phyloP scores from a whole-genome alignment of 2,888 invertebrate genomes.

The Tenodera sinensis region DNA sequence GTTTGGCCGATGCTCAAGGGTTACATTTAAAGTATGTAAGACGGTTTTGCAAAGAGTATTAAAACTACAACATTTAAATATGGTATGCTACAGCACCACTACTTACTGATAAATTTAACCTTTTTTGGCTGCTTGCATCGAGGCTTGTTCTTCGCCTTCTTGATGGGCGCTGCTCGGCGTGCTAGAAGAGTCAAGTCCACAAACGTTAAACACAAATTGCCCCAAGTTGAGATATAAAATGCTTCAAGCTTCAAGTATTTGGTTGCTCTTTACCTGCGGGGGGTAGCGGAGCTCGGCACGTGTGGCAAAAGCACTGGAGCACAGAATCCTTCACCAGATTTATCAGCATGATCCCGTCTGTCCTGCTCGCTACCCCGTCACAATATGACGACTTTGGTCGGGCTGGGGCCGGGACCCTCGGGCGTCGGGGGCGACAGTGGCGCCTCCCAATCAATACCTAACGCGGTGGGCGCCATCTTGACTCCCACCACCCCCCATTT shows the following conservation, averaged over 20 bases:
- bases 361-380: background rate
- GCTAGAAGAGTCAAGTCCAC: background rate
- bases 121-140: slow-evolving; percentile 87
- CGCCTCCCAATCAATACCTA: slow-evolving; percentile 28
- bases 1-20: too few relatives aligned
- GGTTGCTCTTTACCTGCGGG: slow-evolving; percentile 63
- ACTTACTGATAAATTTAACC: slow-evolving; percentile 90
- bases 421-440: slow-evolving; percentile 23
- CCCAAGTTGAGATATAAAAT: background rate
- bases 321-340: slow-evolving; percentile 87
- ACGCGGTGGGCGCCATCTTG: slow-evolving; percentile 13
- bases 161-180: slow-evolving; percentile 55
- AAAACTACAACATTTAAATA: background rate
- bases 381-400: background rate
- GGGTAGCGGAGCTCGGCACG: slow-evolving; percentile 79
- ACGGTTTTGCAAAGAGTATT: too few relatives aligned
- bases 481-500: background rate
- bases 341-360: slow-evolving; percentile 67
- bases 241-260: slow-evolving; percentile 8
- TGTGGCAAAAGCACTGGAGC: slow-evolving; percentile 91
- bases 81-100: slow-evolving; percentile 34
- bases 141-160: slow-evolving; percentile 72
- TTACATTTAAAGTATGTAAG: too few relatives aligned
- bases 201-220: background rate
- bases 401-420: background rate